A percentile compares a stretch with the other conserved stretches of the same genome.
Conservation (phyloP, 2,113 vertebrate species). For the Mustelus asterias region DNA sequence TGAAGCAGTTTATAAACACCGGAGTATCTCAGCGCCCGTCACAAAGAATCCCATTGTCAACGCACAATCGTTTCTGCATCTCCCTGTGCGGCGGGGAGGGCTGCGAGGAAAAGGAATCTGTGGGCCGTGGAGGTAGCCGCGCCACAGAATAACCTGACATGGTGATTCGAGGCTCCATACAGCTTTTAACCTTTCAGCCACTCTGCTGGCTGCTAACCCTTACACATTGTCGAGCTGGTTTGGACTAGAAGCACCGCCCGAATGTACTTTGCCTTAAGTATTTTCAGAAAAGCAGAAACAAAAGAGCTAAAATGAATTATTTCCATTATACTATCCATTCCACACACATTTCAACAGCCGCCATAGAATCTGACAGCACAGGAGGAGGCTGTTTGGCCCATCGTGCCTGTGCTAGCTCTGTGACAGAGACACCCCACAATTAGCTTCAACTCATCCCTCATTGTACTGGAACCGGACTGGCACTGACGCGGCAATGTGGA, state of each 20-base stretch:
- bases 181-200: background rate
- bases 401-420: background rate
- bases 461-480: too few species aligned
- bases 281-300: background rate
- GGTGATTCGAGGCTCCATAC: background rate
- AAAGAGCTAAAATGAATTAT: background rate
- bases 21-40: background rate
- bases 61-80: background rate
- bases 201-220: background rate
- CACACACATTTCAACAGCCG: too few species aligned
- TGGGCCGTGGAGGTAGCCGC: background rate
- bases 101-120: background rate
- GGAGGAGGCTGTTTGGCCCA: background rate
- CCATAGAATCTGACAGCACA: background rate
- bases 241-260: background rate
- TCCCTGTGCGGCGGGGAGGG: background rate
- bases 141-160: background rate
- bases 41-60: background rate
- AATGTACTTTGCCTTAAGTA: background rate
- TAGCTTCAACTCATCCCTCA: too few species aligned
- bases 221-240: background rate
- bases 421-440: background rate
- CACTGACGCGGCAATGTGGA: too few species aligned
- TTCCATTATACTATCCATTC: background rate
- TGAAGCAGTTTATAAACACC: conserved; percentile 40